A percentile compares a stretch with the other conserved stretches of the same genome.
These are phyloP conservation scores for Tenthredo distinguenda DNA, from an alignment of 2,888 invertebrate genomes.

Conservation along the genomic window DNA sequence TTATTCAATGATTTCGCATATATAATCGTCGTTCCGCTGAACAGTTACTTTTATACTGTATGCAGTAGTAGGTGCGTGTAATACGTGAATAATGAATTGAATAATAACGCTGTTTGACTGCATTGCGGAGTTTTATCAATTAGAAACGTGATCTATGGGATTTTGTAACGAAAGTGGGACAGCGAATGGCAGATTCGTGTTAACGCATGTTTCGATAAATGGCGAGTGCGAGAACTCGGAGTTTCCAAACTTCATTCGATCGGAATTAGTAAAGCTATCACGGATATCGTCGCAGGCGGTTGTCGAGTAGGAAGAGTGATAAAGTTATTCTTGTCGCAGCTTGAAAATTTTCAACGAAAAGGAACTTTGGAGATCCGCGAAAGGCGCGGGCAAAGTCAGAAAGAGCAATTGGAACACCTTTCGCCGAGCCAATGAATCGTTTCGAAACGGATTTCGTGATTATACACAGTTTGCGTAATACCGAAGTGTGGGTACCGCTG, in stretches of 20 bases:
- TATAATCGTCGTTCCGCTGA: neutral
- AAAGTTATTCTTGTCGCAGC: neutral
- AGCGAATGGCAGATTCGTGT: neutral
- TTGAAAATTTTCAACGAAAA: neutral
- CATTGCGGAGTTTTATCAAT: conserved; percentile 10
- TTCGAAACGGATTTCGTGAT: conserved; percentile 45
- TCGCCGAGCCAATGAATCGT: conserved; percentile 36
- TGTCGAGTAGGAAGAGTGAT: neutral
- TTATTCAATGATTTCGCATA: conserved; percentile 38
- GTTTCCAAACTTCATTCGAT: conserved; percentile 6
- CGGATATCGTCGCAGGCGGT: neutral
- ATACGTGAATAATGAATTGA: conserved; percentile 11
- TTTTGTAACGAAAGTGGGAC: neutral
- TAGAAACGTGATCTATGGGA: neutral
- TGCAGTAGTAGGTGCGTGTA: neutral
- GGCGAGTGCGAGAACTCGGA: neutral
- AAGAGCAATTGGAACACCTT: conserved; percentile 51
- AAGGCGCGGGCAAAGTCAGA: neutral
- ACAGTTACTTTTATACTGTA: neutral
- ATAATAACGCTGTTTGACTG: neutral
- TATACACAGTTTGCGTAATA: conserved; percentile 20
- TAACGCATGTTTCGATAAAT: neutral
- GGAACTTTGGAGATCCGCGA: neutral
- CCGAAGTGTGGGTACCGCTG: neutral
- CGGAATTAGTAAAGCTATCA: neutral